Conservation (phyloP, 2,113 vertebrate genomes). For the Synchiropus splendidus region DNA sequence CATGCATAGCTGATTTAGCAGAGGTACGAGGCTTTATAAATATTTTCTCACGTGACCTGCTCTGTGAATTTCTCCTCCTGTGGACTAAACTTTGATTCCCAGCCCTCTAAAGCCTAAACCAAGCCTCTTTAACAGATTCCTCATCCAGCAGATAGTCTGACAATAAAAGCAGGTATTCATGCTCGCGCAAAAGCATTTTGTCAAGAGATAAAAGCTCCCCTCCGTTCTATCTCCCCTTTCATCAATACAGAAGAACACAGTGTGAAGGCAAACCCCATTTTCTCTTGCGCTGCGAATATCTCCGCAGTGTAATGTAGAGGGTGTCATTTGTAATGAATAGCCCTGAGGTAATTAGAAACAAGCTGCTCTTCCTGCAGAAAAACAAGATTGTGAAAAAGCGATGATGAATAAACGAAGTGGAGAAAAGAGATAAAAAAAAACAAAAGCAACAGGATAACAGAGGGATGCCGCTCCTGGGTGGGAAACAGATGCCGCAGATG, state of each 20-base stretch:
- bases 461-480: conserved; percentile 36
- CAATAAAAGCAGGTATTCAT: conserved; percentile 52
- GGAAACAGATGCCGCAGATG: conserved; percentile 51
- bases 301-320: conserved; percentile 37
- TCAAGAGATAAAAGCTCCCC: conserved; percentile 58
- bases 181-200: conserved; percentile 37
- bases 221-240: conserved; percentile 48
- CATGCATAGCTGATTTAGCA: too few species aligned
- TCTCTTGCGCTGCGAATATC: conserved; percentile 31
- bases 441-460: conserved; percentile 7
- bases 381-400: conserved; percentile 45
- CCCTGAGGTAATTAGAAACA: conserved; percentile 66
- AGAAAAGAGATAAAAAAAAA: neutral
- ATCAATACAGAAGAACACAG: conserved; percentile 53
- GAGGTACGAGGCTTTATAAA: too few species aligned
- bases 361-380: conserved; percentile 47
- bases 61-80: conserved; percentile 29
- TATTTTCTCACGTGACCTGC: conserved; percentile 22
- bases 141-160: conserved; percentile 38
- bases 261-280: conserved; percentile 50
- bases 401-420: conserved; percentile 53
- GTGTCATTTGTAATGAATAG: conserved; percentile 62
- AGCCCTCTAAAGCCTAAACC: conserved; percentile 36
- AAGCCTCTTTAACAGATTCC: conserved; percentile 44
- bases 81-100: conserved; percentile 37